These are phyloP conservation scores for Caracal caracal DNA, from an alignment of 2,113 vertebrate species.

Conservation along the genomic window DNA sequence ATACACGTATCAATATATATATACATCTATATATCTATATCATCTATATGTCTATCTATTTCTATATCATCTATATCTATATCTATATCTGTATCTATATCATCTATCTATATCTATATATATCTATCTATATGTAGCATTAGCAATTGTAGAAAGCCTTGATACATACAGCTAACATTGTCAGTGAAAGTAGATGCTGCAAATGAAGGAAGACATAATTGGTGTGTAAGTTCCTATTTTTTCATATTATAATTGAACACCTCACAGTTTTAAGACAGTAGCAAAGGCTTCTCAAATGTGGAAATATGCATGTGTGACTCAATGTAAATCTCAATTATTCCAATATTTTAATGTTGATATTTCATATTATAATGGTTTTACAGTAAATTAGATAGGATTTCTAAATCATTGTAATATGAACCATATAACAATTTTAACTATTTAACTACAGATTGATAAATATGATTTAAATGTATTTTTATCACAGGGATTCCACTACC, in stretches of 20 bases:
- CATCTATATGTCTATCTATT: no score
- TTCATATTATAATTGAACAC: neutral
- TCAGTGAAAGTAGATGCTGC: neutral
- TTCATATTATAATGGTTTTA: neutral
- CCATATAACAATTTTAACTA: neutral
- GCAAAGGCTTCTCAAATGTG: neutral
- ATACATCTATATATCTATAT: no score
- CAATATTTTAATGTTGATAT: neutral
- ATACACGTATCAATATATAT: no score
- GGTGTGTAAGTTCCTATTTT: neutral
- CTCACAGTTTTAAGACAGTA: neutral
- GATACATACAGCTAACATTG: neutral
- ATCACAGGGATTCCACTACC: neutral
- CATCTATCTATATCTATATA: no score
- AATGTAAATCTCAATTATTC: neutral
- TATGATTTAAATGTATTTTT: neutral
- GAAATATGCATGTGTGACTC: neutral
- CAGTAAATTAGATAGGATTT: neutral
- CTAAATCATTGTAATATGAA: neutral
- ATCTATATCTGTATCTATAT: no score
- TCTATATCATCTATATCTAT: no score
- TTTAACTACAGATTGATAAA: neutral
- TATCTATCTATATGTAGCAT: neutral
- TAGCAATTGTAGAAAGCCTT: neutral
- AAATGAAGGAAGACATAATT: neutral